Percentiles rank a stretch among this genome's conserved stretches.
Evolutionary conservation across 2,888 invertebrate species (phyloP).

Genomic region (Campoplex capitator): DNA sequence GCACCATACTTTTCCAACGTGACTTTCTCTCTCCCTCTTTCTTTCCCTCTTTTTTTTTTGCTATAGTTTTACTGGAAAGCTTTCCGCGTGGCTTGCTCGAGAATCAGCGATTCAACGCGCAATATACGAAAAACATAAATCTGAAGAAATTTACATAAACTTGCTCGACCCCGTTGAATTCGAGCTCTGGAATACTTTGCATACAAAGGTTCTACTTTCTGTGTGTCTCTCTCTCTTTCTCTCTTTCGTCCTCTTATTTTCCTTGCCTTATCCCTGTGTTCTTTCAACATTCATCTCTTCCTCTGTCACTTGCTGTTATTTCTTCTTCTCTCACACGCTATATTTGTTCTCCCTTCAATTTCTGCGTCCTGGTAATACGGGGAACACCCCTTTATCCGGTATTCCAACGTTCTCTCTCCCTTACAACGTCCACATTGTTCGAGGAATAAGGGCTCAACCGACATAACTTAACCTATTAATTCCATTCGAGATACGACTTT

Average conservation of each 20-base stretch:
- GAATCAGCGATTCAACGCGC: slow-evolving; percentile 76
- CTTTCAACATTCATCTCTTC: slow-evolving; percentile 44
- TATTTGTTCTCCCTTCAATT: slow-evolving; percentile 4
- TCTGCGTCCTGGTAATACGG: slow-evolving; percentile 17
- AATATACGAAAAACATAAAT: slow-evolving; percentile 77
- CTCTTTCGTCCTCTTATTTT: slow-evolving; percentile 26
- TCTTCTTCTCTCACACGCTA: background rate
- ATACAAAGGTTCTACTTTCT: slow-evolving; percentile 71
- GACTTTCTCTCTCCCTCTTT: background rate
- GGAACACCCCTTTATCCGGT: slow-evolving; percentile 8
- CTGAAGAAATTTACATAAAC: slow-evolving; percentile 77
- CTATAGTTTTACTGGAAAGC: background rate
- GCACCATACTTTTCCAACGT: slow-evolving; percentile 11
- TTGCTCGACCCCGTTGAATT: slow-evolving; percentile 73
- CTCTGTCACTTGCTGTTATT: slow-evolving; percentile 16
- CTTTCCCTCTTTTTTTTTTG: background rate
- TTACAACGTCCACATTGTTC: background rate
- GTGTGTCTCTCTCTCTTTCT: slow-evolving; percentile 43
- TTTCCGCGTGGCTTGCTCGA: slow-evolving; percentile 44
- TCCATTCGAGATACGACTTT: background rate
- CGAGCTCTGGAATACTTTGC: slow-evolving; percentile 74
- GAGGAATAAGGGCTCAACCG: background rate
- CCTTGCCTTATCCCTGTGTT: slow-evolving; percentile 44
- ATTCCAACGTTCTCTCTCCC: slow-evolving; percentile 19
- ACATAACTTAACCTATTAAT: background rate